Evolutionary conservation across 2,113 vertebrate genomes (phyloP).

Genomic region (Mus spicilegus): DNA sequence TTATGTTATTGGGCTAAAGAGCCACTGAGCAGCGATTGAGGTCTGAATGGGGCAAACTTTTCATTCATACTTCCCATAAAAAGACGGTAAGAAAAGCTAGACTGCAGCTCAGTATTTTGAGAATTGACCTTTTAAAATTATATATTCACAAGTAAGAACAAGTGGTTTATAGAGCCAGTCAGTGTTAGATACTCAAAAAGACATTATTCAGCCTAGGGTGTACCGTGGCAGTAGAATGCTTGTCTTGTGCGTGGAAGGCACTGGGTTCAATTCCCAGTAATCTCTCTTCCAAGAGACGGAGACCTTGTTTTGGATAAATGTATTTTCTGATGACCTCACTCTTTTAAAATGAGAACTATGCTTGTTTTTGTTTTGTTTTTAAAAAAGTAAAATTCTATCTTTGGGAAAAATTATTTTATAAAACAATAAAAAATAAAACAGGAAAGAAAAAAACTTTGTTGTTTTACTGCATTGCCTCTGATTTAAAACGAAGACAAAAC

Average conservation of each 20-base stretch:
- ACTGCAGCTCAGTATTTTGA: neutral
- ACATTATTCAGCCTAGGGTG: neutral
- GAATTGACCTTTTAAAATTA: conserved; percentile 12
- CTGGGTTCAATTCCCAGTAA: neutral
- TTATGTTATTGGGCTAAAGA: neutral
- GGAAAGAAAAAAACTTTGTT: neutral
- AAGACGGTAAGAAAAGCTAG: neutral
- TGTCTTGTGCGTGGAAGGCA: fast-evolving
- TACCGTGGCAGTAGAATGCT: neutral
- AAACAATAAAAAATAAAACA: neutral
- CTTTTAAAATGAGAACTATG: neutral
- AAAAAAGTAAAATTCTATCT: neutral
- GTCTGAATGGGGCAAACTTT: neutral
- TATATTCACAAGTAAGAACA: neutral
- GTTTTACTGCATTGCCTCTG: neutral
- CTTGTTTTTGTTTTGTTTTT: no score
- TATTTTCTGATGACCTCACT: conserved; percentile 18
- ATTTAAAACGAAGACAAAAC: neutral
- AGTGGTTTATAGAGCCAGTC: neutral
- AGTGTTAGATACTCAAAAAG: neutral
- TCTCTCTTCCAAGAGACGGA: neutral
- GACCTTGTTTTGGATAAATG: neutral
- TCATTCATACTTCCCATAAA: neutral
- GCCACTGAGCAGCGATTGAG: fast-evolving
- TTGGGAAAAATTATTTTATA: neutral